These are phyloP conservation scores for Drymodes brunneopygia DNA, from an alignment of 2,113 vertebrate species.

Conservation along the genomic window DNA sequence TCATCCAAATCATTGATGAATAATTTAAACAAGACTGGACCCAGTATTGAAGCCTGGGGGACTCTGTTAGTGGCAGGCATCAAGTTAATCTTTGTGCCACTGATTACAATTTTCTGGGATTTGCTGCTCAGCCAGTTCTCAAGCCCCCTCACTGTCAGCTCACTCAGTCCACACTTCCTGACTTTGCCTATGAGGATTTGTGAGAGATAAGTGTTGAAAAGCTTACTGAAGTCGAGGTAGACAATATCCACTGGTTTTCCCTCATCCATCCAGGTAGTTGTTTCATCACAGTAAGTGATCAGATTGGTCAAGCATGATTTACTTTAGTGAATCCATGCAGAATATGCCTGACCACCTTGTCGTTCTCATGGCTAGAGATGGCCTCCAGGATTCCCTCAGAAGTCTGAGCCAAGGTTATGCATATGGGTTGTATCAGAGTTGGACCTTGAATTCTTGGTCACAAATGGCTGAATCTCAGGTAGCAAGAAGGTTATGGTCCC, in stretches of 20 bases:
- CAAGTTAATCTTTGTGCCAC: background rate
- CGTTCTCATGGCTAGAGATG: background rate
- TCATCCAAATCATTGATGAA: background rate
- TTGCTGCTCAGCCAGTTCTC: background rate
- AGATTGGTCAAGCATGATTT: background rate
- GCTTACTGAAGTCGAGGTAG: background rate
- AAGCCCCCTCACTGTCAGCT: background rate
- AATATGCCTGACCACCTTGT: background rate
- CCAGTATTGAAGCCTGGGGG: background rate
- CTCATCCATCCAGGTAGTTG: background rate
- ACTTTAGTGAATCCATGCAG: background rate
- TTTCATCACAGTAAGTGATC: background rate
- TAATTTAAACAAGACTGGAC: background rate
- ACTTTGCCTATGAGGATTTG: too few species aligned
- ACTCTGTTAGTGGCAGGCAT: background rate
- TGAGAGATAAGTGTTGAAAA: background rate
- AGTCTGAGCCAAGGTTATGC: background rate
- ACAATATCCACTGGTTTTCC: background rate
- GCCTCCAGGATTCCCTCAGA: background rate
- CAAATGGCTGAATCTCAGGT: background rate
- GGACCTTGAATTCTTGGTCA: background rate
- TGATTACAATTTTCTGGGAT: background rate
- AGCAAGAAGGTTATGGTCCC: background rate
- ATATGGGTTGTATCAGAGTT: background rate
- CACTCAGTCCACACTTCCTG: background rate